Evolutionary conservation across 2,888 invertebrate species (phyloP).

Genomic region (Chrysodeixis includens): DNA sequence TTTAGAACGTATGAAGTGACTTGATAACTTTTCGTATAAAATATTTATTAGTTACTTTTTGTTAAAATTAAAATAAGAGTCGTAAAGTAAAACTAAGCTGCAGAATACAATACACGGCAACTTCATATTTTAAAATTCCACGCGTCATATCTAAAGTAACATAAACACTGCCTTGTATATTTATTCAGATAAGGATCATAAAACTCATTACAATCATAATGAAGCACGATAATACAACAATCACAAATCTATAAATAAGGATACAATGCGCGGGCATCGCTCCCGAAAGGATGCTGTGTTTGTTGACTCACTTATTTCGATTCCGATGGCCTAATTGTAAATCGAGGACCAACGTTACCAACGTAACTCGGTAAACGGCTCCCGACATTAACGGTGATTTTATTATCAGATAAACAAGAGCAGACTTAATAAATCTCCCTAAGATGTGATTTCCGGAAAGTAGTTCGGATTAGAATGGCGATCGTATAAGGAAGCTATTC

Average conservation of each 20-base stretch:
- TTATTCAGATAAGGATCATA: conserved; percentile 52
- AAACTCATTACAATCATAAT: conserved; percentile 52
- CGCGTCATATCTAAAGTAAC: not conserved
- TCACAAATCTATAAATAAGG: conserved; percentile 61
- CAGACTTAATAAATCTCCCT: conserved; percentile 79
- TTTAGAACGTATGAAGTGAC: no score
- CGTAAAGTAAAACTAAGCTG: not conserved
- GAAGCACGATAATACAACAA: conserved; percentile 53
- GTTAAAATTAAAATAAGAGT: not conserved
- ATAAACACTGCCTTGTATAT: conserved; percentile 45
- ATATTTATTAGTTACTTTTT: no score
- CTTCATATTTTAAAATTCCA: not conserved
- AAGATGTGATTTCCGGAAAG: conserved; percentile 77
- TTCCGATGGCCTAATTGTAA: conserved; percentile 75
- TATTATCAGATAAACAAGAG: conserved; percentile 75
- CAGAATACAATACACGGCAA: not conserved
- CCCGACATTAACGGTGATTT: conserved; percentile 75
- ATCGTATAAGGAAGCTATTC: conserved; percentile 75
- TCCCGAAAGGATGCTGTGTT: conserved; percentile 80
- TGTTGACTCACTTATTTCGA: conserved; percentile 79
- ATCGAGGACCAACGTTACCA: conserved; percentile 61
- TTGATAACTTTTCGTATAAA: no score
- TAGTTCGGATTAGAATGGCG: conserved; percentile 73
- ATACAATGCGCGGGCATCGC: conserved; percentile 71
- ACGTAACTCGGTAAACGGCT: conserved; percentile 78